Evolutionary conservation across 2,113 vertebrate genomes (phyloP).

Genomic region (pig (Sus scrofa)): DNA sequence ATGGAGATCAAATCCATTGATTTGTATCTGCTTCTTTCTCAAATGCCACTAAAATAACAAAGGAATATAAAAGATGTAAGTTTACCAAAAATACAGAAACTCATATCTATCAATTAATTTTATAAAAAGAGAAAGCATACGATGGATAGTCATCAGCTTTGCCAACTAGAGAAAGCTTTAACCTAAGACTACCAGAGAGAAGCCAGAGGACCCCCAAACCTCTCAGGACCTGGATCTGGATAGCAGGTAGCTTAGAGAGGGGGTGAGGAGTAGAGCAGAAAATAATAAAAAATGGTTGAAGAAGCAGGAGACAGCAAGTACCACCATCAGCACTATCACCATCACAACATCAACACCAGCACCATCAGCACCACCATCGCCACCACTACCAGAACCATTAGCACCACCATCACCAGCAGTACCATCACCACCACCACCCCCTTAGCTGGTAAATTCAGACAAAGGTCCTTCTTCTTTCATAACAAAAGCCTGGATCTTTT

Average conservation of each 20-base stretch:
- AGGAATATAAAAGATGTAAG: background rate
- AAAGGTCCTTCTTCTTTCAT: background rate
- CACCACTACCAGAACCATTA: fast-evolving
- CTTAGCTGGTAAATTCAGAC: background rate
- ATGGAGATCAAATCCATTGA: background rate
- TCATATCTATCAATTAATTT: background rate
- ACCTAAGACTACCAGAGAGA: background rate
- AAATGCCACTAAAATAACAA: background rate
- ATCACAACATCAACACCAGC: fast-evolving
- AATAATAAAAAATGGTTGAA: background rate
- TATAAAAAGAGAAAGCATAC: background rate
- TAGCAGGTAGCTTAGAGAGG: background rate
- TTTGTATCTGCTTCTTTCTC: background rate
- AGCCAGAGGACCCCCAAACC: background rate
- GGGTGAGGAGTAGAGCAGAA: background rate
- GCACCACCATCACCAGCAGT: fast-evolving
- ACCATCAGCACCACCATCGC: fast-evolving
- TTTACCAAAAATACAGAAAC: background rate
- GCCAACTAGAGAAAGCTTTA: background rate
- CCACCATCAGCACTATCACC: fast-evolving
- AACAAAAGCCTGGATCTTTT: background rate
- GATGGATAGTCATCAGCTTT: background rate
- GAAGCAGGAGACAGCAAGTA: background rate
- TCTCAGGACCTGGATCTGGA: background rate
- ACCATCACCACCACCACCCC: fast-evolving